Percentiles rank a stretch among this genome's conserved stretches.
These are phyloP conservation scores for Agrenia bidenticulata DNA, from an alignment of 2,888 invertebrate genomes.

Conservation along the genomic window DNA sequence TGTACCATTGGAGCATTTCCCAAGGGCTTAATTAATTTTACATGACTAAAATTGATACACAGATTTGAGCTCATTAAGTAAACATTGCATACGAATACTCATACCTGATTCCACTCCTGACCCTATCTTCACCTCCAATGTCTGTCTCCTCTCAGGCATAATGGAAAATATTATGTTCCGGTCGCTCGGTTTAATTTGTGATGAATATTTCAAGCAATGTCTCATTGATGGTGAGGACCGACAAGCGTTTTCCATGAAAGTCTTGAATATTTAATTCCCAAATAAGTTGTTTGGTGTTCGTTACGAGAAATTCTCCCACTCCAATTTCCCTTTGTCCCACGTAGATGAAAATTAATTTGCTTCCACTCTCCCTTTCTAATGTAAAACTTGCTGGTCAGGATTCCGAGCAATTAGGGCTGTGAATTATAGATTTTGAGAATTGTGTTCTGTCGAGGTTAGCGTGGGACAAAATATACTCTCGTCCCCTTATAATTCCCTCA, in stretches of 20 bases:
- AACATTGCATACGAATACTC: constrained; percentile 2
- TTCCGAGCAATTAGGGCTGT: too few species aligned
- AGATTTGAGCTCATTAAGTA: constrained; percentile 16
- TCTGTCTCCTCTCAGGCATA: too few species aligned
- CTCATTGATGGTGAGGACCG: too few species aligned
- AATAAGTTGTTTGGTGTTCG: not conserved
- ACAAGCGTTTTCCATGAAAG: not conserved
- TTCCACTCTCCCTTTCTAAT: too few species aligned
- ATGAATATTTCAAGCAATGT: not conserved
- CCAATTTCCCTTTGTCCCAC: not conserved
- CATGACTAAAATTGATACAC: constrained; percentile 22
- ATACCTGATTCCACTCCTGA: not conserved
- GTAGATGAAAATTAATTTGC: too few species aligned
- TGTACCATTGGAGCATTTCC: constrained; percentile 2
- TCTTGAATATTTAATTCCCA: constrained; percentile 4
- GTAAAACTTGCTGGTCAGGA: too few species aligned
- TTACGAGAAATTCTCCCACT: not conserved
- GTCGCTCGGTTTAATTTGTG: not conserved
- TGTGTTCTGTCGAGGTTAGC: too few species aligned
- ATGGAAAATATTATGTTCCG: constrained; percentile 5
- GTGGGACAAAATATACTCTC: too few species aligned
- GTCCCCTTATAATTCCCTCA: too few species aligned
- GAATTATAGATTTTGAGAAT: too few species aligned
- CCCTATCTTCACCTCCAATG: not conserved
- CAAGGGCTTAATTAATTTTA: constrained; percentile 28